These are phyloP conservation scores for Conger conger DNA, from an alignment of 2,113 vertebrate species.

Conservation along the genomic window DNA sequence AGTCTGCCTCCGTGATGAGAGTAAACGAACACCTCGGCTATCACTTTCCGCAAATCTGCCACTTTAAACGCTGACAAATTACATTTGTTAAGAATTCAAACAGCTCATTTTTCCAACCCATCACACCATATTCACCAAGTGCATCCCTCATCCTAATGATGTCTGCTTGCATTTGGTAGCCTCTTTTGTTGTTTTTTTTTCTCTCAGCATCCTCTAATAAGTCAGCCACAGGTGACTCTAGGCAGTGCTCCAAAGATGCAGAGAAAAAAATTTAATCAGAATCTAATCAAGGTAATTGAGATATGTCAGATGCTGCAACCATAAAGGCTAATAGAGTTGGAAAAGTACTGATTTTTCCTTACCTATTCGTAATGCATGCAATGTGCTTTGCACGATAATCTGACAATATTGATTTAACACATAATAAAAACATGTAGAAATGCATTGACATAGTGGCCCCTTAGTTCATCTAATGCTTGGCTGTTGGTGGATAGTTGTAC, in stretches of 20 bases:
- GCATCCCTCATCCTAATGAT: slow-evolving; percentile 34
- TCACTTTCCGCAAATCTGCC: slow-evolving; percentile 36
- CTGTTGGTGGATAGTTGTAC: neutral
- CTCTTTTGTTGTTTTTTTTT: slow-evolving; percentile 2
- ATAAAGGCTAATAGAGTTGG: slow-evolving; percentile 9
- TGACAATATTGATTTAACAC: neutral
- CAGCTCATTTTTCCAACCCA: slow-evolving; percentile 30
- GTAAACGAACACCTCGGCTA: slow-evolving; percentile 26
- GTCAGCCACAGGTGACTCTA: slow-evolving; percentile 27
- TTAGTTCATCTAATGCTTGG: neutral
- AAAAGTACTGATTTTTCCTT: neutral
- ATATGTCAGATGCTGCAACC: slow-evolving; percentile 15
- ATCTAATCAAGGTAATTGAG: slow-evolving; percentile 23
- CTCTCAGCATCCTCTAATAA: neutral
- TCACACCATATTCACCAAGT: slow-evolving; percentile 24
- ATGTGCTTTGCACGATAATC: neutral
- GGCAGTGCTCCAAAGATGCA: slow-evolving; percentile 10
- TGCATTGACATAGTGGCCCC: neutral
- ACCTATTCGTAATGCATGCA: neutral
- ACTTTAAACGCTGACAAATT: slow-evolving; percentile 42
- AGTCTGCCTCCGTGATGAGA: slow-evolving; percentile 33
- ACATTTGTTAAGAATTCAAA: slow-evolving; percentile 30
- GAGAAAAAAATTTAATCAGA: slow-evolving; percentile 13
- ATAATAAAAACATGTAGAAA: neutral
- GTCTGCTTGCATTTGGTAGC: neutral